phyloP scores from a whole-genome alignment of 2,888 invertebrate genomes.

The Amphipyra berbera region DNA sequence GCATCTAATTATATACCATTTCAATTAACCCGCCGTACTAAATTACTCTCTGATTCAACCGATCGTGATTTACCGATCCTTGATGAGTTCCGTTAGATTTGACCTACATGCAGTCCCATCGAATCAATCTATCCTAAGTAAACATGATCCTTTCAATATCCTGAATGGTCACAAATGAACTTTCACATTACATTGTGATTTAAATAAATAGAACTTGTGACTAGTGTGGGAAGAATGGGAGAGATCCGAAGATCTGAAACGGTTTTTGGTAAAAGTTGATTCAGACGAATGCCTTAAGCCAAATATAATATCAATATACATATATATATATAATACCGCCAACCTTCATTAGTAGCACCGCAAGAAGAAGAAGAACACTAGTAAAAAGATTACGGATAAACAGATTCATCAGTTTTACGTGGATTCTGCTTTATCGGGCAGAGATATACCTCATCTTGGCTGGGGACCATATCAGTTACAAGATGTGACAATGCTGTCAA shows the following conservation, averaged over 20 bases:
- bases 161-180: slow-evolving; percentile 59
- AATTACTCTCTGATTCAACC: slow-evolving; percentile 32
- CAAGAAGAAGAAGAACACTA: too few species aligned
- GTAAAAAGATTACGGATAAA: too few species aligned
- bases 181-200: slow-evolving; percentile 44
- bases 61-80: slow-evolving; percentile 44
- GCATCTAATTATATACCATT: slow-evolving; percentile 30
- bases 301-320: too few species aligned
- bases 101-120: slow-evolving; percentile 35
- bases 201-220: slow-evolving; percentile 37
- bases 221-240: slow-evolving; percentile 14
- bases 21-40: slow-evolving; percentile 33
- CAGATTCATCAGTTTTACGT: too few species aligned
- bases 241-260: background rate
- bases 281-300: background rate
- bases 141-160: slow-evolving; percentile 46
- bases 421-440: too few species aligned
- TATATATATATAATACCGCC: too few species aligned
- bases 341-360: too few species aligned
- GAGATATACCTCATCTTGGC: too few species aligned
- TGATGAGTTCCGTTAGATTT: slow-evolving; percentile 49
- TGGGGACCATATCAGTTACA: too few species aligned
- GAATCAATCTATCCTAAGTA: slow-evolving; percentile 56
- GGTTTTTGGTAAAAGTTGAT: background rate
- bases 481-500: too few species aligned